Evolutionary conservation across 2,888 invertebrate species (phyloP).

Genomic region (Macaria notata): DNA sequence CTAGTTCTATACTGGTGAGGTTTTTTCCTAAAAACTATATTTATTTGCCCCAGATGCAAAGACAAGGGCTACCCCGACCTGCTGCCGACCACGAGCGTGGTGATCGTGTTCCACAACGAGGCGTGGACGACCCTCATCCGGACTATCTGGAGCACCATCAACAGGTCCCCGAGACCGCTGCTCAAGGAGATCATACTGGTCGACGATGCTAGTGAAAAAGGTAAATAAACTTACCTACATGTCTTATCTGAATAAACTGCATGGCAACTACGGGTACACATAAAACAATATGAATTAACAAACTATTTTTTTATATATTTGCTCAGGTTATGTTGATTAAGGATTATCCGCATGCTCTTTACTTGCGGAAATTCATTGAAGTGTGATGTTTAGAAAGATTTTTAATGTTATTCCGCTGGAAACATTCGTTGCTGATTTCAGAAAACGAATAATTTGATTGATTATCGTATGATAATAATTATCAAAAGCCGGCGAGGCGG

Average conservation of each 20-base stretch:
- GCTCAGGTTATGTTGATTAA: too few species aligned
- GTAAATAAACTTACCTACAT: constrained; percentile 61
- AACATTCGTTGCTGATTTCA: not conserved
- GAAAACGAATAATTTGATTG: too few species aligned
- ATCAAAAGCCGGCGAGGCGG: too few species aligned
- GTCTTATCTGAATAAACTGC: too few species aligned
- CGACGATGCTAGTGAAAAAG: constrained; percentile 98
- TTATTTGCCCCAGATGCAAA: constrained; percentile 84
- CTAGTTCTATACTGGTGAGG: too few species aligned
- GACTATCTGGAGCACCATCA: constrained; percentile 98
- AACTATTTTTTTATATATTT: too few species aligned
- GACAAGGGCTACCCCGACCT: constrained; percentile 88
- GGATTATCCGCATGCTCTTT: too few species aligned
- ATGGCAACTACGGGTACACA: too few species aligned
- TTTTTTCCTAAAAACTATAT: too few species aligned
- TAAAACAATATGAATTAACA: too few species aligned
- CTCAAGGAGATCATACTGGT: constrained; percentile 98
- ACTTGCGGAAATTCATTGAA: too few species aligned
- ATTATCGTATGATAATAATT: too few species aligned
- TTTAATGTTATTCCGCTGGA: not conserved
- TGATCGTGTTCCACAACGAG: constrained; percentile 99
- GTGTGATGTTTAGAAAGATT: not conserved
- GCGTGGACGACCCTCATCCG: constrained; percentile 98
- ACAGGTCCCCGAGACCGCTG: constrained; percentile 93
- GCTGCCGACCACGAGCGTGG: constrained; percentile 96